Evolutionary conservation across 2,888 invertebrate genomes (phyloP).

Genomic region (Uropetala carovei): DNA sequence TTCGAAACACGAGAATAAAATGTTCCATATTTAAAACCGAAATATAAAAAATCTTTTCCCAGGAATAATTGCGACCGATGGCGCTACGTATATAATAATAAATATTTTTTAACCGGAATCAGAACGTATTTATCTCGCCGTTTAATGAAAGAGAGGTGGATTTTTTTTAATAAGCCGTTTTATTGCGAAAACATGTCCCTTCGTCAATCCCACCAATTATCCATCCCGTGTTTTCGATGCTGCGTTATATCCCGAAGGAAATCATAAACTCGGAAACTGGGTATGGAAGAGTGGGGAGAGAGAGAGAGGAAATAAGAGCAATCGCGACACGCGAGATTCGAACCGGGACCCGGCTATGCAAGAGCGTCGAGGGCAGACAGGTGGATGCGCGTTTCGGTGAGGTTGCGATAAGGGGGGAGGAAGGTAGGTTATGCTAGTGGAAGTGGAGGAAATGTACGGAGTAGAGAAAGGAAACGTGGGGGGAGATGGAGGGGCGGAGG

Average conservation of each 20-base stretch:
- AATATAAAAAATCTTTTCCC: too few species aligned
- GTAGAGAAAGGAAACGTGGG: background rate
- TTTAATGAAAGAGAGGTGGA: too few species aligned
- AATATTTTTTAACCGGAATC: too few species aligned
- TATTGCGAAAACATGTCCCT: background rate
- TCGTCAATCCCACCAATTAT: background rate
- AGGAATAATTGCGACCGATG: too few species aligned
- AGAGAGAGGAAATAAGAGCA: background rate
- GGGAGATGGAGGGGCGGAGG: constrained; percentile 5
- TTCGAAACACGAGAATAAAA: background rate
- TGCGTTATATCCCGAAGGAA: background rate
- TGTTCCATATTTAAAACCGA: background rate
- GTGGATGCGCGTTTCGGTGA: background rate
- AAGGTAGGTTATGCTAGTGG: background rate
- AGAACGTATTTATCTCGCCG: too few species aligned
- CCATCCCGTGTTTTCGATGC: background rate
- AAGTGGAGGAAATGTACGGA: background rate
- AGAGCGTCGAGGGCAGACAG: background rate
- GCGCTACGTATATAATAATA: too few species aligned
- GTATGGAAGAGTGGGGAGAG: background rate
- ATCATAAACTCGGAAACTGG: background rate
- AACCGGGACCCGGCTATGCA: background rate
- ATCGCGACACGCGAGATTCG: constrained; percentile 17
- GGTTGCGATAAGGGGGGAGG: background rate
- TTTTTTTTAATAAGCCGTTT: background rate